Base-by-base conservation (phyloP, 2,888 invertebrate species). In the Entomobrya multifasciata region DNA sequence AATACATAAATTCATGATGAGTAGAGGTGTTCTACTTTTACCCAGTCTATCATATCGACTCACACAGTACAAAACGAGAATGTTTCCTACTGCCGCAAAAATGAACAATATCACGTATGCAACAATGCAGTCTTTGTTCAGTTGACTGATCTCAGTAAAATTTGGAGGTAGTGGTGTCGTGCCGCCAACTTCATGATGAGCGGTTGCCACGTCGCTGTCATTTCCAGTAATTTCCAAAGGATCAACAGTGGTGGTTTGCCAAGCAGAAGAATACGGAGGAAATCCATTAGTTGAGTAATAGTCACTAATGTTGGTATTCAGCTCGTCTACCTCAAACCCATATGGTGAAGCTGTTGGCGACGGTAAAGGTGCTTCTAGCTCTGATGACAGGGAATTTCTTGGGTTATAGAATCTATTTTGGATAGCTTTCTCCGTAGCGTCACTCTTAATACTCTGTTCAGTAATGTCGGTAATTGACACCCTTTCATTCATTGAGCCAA, bases 1-100 rank as follows among this genome's bases (percentile, higher is more conserved):
- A 0, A 95, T 94, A 0, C 96, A 95, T 57, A 97, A 93, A 92
- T 97, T 96, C 85, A 95, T 94, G 92, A 96, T 96, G 93, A 97
- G 85, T 3, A 89, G 74, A 17, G 83, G 85, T 41, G 97, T 95
- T 47, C 96, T 93, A 0, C 95, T 95, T 36, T 96, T 93, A 11
- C 95, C 94, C 13, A 95, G 93, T 91, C 95, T 94, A 15, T 80
- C 36, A 8, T 95, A 94, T 5, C 95, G 93, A n/a, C 96, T 92
- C 0, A 89, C 88, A 0, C 95, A 95, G 11, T 94, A 93, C 91
- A 96, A 95, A 15, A 96, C 95, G 0, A 95, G 95, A 11, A 96
- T 92, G 91, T 96, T 96, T 0, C 96, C 96, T 4, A 95, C 92
- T 0, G 95, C 95, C 0, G 96, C 95, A 0, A 95, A 93, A 4